These are phyloP conservation scores for Lasaia peninsularis DNA, from an alignment of 1,140 invertebrate genomes.

Conservation along the genomic window DNA sequence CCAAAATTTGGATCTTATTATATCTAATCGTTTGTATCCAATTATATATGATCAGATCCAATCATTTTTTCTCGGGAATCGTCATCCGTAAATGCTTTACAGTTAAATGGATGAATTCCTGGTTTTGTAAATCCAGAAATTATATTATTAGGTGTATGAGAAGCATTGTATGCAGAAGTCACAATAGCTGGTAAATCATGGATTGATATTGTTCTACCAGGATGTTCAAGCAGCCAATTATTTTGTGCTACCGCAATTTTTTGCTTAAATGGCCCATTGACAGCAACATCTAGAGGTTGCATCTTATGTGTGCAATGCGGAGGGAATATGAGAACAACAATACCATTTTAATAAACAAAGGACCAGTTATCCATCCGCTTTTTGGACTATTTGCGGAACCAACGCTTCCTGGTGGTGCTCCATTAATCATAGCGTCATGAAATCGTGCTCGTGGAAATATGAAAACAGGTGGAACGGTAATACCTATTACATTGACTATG, in stretches of 20 bases:
- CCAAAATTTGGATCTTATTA: no score
- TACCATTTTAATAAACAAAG: slow-evolving; percentile 45
- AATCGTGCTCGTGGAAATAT: slow-evolving; percentile 47
- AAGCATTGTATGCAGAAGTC: slow-evolving; percentile 23
- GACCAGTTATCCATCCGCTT: slow-evolving; percentile 52
- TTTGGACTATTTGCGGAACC: slow-evolving; percentile 37
- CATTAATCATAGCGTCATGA: slow-evolving; percentile 40
- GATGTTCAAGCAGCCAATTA: slow-evolving; percentile 38
- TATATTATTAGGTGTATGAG: slow-evolving; percentile 17
- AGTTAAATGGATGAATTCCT: slow-evolving; percentile 22
- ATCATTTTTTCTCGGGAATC: no score
- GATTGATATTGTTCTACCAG: slow-evolving; percentile 33
- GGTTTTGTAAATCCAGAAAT: slow-evolving; percentile 18
- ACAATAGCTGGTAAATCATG: slow-evolving; percentile 27
- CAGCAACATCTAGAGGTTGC: slow-evolving; percentile 66
- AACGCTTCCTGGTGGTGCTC: slow-evolving; percentile 28
- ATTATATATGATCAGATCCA: no score
- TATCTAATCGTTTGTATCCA: no score
- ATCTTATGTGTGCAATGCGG: slow-evolving; percentile 54
- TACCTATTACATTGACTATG: slow-evolving; percentile 39
- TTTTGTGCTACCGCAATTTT: slow-evolving; percentile 27
- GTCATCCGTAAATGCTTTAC: slow-evolving; percentile 20
- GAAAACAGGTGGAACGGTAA: slow-evolving; percentile 37
- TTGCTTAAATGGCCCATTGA: slow-evolving; percentile 52
- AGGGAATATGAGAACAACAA: slow-evolving; percentile 46